A percentile compares a stretch with the other conserved stretches of the same genome.
phyloP scores from a whole-genome alignment of 2,888 invertebrate genomes.

The Apomyelois bistriatella region DNA sequence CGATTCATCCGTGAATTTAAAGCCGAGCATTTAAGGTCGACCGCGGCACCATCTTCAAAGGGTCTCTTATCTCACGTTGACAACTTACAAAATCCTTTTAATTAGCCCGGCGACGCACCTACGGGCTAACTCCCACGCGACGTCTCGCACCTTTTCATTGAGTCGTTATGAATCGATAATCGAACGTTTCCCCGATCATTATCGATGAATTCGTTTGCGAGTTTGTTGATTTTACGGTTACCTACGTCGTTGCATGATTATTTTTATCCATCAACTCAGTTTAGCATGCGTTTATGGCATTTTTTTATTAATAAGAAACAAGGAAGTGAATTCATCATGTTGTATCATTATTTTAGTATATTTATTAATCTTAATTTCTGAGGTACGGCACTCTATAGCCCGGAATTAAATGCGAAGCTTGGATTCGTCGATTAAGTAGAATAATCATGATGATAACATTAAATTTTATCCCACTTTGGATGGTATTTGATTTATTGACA shows the following conservation, averaged over 20 bases:
- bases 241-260: not conserved
- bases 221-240: not conserved
- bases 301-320: no score
- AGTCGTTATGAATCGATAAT: slow-evolving; percentile 27
- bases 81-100: slow-evolving; percentile 79
- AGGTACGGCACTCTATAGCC: no score
- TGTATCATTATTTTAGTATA: no score
- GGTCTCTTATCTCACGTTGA: slow-evolving; percentile 63
- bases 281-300: no score
- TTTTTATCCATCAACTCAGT: not conserved
- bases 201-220: slow-evolving; percentile 9
- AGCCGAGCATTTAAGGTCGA: slow-evolving; percentile 28
- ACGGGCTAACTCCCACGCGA: slow-evolving; percentile 46
- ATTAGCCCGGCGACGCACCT: slow-evolving; percentile 53
- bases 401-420: no score
- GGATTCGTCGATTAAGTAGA: no score
- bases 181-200: slow-evolving; percentile 1
- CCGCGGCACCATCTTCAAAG: slow-evolving; percentile 50
- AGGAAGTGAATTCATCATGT: no score
- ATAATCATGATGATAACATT: no score
- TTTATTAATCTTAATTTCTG: no score
- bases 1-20: slow-evolving; percentile 20
- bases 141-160: slow-evolving; percentile 39
- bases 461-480: no score
- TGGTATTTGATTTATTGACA: no score